Conservation (phyloP, 2,113 vertebrate species). For the Malurus elegans region DNA sequence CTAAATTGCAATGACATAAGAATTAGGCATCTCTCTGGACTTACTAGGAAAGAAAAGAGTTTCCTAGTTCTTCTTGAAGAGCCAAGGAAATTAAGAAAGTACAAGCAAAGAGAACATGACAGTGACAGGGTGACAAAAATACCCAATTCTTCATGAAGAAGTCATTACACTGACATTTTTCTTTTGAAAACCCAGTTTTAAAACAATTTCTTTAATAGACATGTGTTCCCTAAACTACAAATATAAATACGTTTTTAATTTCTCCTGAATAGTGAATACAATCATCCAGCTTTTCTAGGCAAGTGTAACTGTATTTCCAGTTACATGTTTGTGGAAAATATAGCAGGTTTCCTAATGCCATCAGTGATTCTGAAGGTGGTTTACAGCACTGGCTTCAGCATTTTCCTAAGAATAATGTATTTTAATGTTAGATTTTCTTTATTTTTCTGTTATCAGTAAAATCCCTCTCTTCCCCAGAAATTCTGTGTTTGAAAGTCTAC, state of each 20-base stretch:
- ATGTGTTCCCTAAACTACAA: neutral
- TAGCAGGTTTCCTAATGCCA: neutral
- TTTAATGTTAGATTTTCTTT: neutral
- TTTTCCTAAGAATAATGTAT: neutral
- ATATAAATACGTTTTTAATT: neutral
- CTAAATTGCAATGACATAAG: constrained; percentile 6
- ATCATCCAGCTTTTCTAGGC: neutral
- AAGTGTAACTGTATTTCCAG: neutral
- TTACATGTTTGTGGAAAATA: neutral
- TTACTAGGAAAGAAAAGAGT: neutral
- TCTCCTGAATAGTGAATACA: neutral
- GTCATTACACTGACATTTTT: neutral
- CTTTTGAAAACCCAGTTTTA: neutral
- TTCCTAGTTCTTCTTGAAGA: neutral
- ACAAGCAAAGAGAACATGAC: neutral
- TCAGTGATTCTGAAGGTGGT: neutral
- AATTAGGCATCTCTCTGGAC: neutral
- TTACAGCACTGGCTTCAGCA: neutral
- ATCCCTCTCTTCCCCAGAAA: neutral
- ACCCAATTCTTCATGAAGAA: neutral
- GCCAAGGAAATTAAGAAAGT: neutral
- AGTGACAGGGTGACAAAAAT: neutral
- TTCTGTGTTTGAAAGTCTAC: neutral
- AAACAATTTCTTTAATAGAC: neutral
- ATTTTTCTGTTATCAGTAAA: neutral